A percentile compares a stretch with the other conserved stretches of the same genome.
phyloP scores from a whole-genome alignment of 2,113 vertebrate genomes.

The Isichthys henryi region DNA sequence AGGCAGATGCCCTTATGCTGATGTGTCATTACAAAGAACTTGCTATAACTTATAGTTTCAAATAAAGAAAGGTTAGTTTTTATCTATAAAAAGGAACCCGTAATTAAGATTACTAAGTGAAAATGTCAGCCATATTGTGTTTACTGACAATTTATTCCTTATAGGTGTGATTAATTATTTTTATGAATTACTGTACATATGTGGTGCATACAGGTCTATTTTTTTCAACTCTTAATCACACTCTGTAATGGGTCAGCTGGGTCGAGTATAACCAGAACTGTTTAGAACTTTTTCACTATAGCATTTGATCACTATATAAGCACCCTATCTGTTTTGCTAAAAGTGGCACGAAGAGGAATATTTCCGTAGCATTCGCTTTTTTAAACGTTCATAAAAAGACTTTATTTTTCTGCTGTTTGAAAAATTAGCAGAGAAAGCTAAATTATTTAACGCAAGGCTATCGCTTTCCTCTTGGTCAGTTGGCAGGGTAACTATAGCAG shows the following conservation, averaged over 20 bases:
- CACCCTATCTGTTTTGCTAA: neutral
- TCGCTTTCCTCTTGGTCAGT: slow-evolving; percentile 74
- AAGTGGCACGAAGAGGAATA: neutral
- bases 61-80: neutral
- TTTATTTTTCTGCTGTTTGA: neutral
- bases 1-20: neutral
- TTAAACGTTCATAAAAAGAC: neutral
- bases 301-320: neutral
- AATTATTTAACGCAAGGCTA: slow-evolving; percentile 70
- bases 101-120: neutral
- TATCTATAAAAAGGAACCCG: neutral
- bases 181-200: neutral
- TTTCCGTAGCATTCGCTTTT: neutral
- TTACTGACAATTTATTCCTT: neutral
- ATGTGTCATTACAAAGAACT: neutral
- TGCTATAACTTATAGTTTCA: neutral
- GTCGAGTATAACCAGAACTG: neutral
- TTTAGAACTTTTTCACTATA: neutral
- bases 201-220: neutral
- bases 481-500: slow-evolving; percentile 87
- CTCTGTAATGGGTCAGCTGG: neutral
- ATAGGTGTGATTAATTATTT: neutral
- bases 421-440: slow-evolving; percentile 31
- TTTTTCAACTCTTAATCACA: neutral
- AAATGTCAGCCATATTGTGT: neutral